These are phyloP conservation scores for Anableps anableps DNA, from an alignment of 2,797 vertebrate genomes.

Conservation along the genomic window DNA sequence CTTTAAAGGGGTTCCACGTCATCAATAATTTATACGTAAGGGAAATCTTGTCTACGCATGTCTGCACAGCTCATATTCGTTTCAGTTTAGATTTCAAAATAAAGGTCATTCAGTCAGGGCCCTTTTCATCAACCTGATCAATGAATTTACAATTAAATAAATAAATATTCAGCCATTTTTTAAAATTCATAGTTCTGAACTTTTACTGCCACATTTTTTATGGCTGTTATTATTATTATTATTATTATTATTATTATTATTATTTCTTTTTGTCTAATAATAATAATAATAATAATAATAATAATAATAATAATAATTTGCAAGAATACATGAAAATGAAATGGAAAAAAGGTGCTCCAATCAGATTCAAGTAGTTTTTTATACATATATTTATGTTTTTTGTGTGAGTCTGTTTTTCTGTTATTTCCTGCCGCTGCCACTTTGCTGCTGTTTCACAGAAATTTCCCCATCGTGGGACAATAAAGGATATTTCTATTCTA, in stretches of 20 bases:
- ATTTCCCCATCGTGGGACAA: too few species aligned
- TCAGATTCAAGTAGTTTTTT: too few species aligned
- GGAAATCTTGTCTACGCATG: slow-evolving; percentile 46
- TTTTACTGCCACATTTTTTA: not conserved
- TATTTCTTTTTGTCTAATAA: too few species aligned
- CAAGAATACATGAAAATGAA: not conserved
- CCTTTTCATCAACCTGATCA: not conserved
- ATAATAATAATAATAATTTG: not conserved
- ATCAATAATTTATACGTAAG: slow-evolving; percentile 67
- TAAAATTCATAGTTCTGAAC: not conserved
- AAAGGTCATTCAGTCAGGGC: slow-evolving; percentile 6
- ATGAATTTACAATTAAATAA: not conserved
- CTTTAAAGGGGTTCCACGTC: slow-evolving; percentile 45
- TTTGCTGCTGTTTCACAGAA: too few species aligned
- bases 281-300: too few species aligned
- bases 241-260: not conserved
- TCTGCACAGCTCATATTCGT: slow-evolving; percentile 21
- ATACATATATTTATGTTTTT: too few species aligned
- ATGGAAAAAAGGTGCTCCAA: not conserved
- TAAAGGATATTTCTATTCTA: too few species aligned
- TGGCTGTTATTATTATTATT: not conserved
- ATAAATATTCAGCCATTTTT: not conserved
- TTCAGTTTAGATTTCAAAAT: slow-evolving; percentile 36
- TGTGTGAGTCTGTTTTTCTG: too few species aligned
- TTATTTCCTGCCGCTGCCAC: too few species aligned